A percentile compares a stretch with the other conserved stretches of the same genome.
These are phyloP conservation scores for Lasioglossum figueresi DNA, from an alignment of 2,888 invertebrate genomes.

Conservation along the genomic window DNA sequence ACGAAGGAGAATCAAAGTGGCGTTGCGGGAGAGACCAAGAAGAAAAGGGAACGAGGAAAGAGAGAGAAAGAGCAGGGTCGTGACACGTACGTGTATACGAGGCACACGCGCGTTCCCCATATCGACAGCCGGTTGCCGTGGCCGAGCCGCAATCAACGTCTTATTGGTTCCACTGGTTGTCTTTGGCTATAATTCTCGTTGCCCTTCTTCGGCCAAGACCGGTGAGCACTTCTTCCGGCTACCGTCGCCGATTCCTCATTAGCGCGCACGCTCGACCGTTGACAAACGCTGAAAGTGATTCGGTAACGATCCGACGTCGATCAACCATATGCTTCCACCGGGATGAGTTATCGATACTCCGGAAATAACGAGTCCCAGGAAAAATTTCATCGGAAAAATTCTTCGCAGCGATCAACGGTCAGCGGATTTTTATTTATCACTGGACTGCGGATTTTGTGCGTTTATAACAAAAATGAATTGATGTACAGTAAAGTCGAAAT, in stretches of 20 bases:
- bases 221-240: slow-evolving; percentile 68
- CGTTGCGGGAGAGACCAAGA: neutral
- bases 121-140: slow-evolving; percentile 61
- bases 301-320: slow-evolving; percentile 31
- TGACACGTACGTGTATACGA: slow-evolving; percentile 63
- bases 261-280: slow-evolving; percentile 49
- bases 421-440: no score
- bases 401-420: no score
- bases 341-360: slow-evolving; percentile 5
- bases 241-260: slow-evolving; percentile 64
- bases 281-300: slow-evolving; percentile 55
- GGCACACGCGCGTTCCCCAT: slow-evolving; percentile 58
- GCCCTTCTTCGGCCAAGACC: slow-evolving; percentile 62
- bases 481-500: no score
- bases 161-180: slow-evolving; percentile 66
- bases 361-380: neutral
- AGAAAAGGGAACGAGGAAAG: slow-evolving; percentile 23
- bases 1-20: slow-evolving; percentile 26
- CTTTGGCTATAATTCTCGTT: slow-evolving; percentile 66
- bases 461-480: no score
- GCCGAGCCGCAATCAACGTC: slow-evolving; percentile 68
- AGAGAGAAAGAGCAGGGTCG: slow-evolving; percentile 53
- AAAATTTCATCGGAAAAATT: neutral
- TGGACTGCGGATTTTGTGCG: no score
- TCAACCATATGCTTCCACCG: slow-evolving; percentile 11